Base-by-base conservation (phyloP, 2,113 vertebrate genomes). In the Formicarius rufipectus region DNA sequence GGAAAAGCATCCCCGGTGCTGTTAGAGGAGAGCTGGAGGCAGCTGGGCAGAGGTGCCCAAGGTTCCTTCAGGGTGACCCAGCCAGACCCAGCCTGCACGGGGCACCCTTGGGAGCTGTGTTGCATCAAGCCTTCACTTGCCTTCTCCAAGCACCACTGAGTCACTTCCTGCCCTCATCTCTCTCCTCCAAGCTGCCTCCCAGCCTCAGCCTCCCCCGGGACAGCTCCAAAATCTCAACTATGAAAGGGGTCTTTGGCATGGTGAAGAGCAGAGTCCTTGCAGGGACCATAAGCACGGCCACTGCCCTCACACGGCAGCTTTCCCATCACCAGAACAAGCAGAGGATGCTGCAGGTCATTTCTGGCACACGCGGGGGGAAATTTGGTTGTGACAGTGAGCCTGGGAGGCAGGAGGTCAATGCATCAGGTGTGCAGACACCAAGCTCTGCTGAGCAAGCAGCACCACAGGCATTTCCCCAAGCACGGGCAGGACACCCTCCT, bases 111-210 rank as follows among this genome's bases (percentile, higher is more conserved):
- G 55, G 64, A 84, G 62, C 11, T 0, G 19, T 6, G 22, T 15
- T 62, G 59, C 78, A 53, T n/a, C 74, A 76, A 42, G 60, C 53
- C 62, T 49, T 91, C 49, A 9, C 66, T 39, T 3, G 3, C 42
- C 79, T 16, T 67, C 67, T 74, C 17, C 0, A 1, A 71, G 89
- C 56, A 24, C 64, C 73, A 17, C 35, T 68, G 93, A 95, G 89
- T 94, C 96, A 89, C 62, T 31, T 89, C 93, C 94, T 88, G 93
- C 86, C 59, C 49, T 27, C 11, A 12, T 55, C 76, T 40, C 68
- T 83, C 1, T 0, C 67, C 67, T 66, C 66, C 2, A 1, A 78
- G 78, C 47, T 58, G 66, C 78, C 39, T 71, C 10, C 64, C 56
- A 85, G 75, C 25, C 14, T 4, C 3, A 60, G 42, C 66, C 68